Percentiles rank a stretch among this genome's conserved stretches.
Evolutionary conservation across 2,888 invertebrate species (phyloP).

Genomic region (Tachystola acroxantha): DNA sequence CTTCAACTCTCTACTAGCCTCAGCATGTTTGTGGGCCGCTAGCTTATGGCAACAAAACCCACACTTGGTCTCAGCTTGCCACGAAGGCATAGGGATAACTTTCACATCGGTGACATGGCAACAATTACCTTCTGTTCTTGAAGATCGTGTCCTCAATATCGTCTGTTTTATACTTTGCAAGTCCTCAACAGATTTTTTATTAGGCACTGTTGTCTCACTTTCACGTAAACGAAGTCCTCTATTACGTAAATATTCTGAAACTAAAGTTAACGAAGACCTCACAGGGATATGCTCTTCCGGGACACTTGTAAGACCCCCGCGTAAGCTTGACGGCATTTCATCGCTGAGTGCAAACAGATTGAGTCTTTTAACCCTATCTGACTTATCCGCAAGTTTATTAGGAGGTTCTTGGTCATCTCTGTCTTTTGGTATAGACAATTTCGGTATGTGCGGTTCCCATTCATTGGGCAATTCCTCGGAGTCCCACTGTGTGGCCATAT

Average conservation of each 20-base stretch:
- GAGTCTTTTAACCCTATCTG: conserved; percentile 40
- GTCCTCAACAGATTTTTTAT: conserved; percentile 40
- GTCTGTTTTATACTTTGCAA: conserved; percentile 57
- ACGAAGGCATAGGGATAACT: conserved; percentile 54
- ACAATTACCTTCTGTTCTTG: conserved; percentile 48
- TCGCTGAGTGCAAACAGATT: conserved; percentile 66
- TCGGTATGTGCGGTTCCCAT: conserved; percentile 48
- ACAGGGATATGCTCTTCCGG: conserved; percentile 26
- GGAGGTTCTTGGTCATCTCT: conserved; percentile 34
- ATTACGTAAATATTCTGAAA: conserved; percentile 61
- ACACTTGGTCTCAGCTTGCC: conserved; percentile 46
- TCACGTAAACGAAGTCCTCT: conserved; percentile 56
- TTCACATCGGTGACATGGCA: conserved; percentile 62
- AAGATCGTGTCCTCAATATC: conserved; percentile 45
- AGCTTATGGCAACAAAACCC: conserved; percentile 26
- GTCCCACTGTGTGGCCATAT: conserved; percentile 66
- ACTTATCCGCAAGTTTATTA: conserved; percentile 31
- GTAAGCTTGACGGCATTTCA: conserved; percentile 63
- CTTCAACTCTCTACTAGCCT: conserved; percentile 20
- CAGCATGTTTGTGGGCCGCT: conserved; percentile 15
- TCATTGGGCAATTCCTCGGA: conserved; percentile 41
- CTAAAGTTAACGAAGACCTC: conserved; percentile 51
- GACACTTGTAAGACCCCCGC: conserved; percentile 34
- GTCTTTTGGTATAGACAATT: conserved; percentile 40
- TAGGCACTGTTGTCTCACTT: conserved; percentile 23